phyloP scores from a whole-genome alignment of 2,113 vertebrate species.

The Poeciliopsis prolifica region DNA sequence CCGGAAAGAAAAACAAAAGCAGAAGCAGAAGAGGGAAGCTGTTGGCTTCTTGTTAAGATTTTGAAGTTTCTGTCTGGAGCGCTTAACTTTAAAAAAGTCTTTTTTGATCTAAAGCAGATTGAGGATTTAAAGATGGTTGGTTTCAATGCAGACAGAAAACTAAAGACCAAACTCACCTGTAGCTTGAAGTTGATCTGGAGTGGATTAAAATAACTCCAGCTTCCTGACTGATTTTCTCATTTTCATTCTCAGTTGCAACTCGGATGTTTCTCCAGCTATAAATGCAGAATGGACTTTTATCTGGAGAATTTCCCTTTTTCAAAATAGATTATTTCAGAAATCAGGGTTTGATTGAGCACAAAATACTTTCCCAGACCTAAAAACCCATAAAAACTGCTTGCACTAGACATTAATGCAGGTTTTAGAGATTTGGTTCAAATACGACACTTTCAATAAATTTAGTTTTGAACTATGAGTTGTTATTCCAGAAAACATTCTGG shows the following conservation, averaged over 20 bases:
- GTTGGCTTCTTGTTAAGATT: background rate
- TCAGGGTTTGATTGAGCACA: no score
- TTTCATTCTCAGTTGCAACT: slow-evolving; percentile 9
- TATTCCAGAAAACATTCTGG: no score
- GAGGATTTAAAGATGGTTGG: background rate
- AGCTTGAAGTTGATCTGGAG: background rate
- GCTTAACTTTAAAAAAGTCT: background rate
- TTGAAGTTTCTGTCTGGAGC: background rate
- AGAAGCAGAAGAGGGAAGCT: background rate
- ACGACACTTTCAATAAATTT: no score
- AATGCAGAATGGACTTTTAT: background rate
- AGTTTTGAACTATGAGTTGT: no score
- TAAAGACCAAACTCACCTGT: background rate
- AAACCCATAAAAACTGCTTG: no score
- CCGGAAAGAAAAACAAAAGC: background rate
- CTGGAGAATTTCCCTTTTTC: slow-evolving; percentile 12
- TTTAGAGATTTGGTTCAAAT: no score
- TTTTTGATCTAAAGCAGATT: background rate
- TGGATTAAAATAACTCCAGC: slow-evolving; percentile 31
- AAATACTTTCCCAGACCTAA: no score
- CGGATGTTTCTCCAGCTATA: background rate
- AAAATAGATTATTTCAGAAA: background rate
- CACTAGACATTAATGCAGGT: no score
- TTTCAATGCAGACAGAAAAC: background rate
- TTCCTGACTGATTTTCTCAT: slow-evolving; percentile 39